phyloP scores from a whole-genome alignment of 2,888 invertebrate genomes.

The Parthenolecanium corni region DNA sequence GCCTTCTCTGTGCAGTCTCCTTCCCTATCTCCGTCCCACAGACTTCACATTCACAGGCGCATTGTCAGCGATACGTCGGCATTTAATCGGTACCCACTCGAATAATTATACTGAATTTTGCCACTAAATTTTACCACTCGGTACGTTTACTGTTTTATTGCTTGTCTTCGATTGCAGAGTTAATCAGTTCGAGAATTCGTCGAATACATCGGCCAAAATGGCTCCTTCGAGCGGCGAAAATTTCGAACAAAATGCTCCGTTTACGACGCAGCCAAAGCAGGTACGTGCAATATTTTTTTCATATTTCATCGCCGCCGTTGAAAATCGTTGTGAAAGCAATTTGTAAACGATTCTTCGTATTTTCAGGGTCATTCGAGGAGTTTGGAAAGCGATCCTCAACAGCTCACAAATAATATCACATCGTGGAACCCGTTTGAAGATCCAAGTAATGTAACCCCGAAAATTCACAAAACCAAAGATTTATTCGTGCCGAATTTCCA shows the following conservation, averaged over 20 bases:
- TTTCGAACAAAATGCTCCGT: no score
- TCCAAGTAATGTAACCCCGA: constrained; percentile 37
- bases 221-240: no score
- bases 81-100: constrained; percentile 53
- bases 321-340: no score
- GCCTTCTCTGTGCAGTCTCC: constrained; percentile 36
- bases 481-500: constrained; percentile 11
- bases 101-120: no score
- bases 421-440: constrained; percentile 80
- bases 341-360: no score
- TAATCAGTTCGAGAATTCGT: background rate
- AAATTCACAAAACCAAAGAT: constrained; percentile 11
- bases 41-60: constrained; percentile 47
- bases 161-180: background rate
- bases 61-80: constrained; percentile 77
- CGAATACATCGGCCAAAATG: background rate
- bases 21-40: constrained; percentile 6
- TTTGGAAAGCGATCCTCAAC: constrained; percentile 10
- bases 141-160: background rate
- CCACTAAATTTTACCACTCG: no score
- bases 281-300: no score
- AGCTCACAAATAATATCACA: constrained; percentile 46
- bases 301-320: no score
- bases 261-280: no score
- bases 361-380: background rate